Base-by-base conservation (phyloP, 2,888 invertebrate species). In the Pyralis farinalis region DNA sequence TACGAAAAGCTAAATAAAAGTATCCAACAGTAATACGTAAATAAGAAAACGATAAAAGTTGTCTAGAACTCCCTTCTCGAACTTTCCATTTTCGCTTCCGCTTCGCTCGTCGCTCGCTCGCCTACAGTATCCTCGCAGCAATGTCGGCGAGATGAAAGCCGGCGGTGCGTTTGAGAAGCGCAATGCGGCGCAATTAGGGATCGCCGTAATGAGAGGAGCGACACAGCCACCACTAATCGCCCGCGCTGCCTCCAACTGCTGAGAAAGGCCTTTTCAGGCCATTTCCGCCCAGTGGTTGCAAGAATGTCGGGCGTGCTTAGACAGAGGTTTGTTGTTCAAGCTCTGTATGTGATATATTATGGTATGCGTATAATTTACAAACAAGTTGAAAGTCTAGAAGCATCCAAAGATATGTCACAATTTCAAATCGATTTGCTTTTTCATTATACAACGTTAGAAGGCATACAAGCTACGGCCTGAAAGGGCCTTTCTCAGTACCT, bases 171-270 rank as follows among this genome's bases (percentile, higher is more conserved):
- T 85, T 86, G 85, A 78, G 69, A 55, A 63, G 69, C 64, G 69
- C 66, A 65, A 64, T 68, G 73, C 75, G 69, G 68, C 70, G 78
- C 83, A 85, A 86, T 86, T 83, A 86, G 81, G 82, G 67, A 68
- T 37, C 67, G 58, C 67, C 54, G 84, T 84, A 86, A 86, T 87
- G 83, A 86, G 86, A 73, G 76, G 62, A 72, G 76, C 85, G 86
- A 84, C 84, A 85, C 78, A 73, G 73, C 77, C 79, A 70, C 71
- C 72, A 72, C 86, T 85, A 84, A 85, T 83, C 83, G 78, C 60
- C 62, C 69, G 65, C 64, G 56, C 54, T 58, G 60, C 62, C 60
- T 63, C 47, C 10, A 6, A 30, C 12, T 31, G 51, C 59, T 67
- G 54, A 61, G 59, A 55, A 51, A 51, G 41, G 53, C 49, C 55